Percentiles rank a stretch among this genome's conserved stretches.
Conservation (phyloP, 2,113 vertebrate species). For the Indicator maculatus region DNA sequence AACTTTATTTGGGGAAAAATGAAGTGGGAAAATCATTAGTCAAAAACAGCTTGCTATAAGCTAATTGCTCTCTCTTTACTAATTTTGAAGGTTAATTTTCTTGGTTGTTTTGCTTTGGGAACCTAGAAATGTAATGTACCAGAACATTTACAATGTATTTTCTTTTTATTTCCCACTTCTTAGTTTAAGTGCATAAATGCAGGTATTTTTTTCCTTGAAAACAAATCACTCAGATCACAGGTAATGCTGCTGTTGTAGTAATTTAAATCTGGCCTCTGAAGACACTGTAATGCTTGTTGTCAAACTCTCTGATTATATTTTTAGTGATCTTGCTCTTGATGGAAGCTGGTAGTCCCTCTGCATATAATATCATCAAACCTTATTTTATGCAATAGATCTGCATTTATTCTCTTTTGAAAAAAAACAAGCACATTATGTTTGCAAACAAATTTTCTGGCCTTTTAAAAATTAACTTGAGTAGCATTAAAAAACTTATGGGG, state of each 20-base stretch:
- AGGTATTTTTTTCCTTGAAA: neutral
- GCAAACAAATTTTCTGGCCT: neutral
- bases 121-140: constrained; percentile 37
- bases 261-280: neutral
- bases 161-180: neutral
- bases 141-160: constrained; percentile 43
- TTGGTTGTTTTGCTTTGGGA: constrained; percentile 44
- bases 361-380: neutral
- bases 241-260: neutral
- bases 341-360: neutral
- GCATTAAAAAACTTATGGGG: neutral
- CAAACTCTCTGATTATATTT: neutral
- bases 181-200: neutral
- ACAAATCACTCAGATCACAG: neutral
- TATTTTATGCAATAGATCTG: neutral
- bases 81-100: constrained; percentile 51
- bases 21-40: constrained; percentile 31
- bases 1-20: neutral
- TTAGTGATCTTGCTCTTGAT: neutral
- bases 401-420: neutral
- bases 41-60: constrained; percentile 44
- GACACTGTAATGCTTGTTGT: neutral
- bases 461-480: neutral
- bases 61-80: constrained; percentile 44
- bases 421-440: neutral